Conservation (phyloP, 1,140 invertebrate genomes). For the Tribolium madens region DNA sequence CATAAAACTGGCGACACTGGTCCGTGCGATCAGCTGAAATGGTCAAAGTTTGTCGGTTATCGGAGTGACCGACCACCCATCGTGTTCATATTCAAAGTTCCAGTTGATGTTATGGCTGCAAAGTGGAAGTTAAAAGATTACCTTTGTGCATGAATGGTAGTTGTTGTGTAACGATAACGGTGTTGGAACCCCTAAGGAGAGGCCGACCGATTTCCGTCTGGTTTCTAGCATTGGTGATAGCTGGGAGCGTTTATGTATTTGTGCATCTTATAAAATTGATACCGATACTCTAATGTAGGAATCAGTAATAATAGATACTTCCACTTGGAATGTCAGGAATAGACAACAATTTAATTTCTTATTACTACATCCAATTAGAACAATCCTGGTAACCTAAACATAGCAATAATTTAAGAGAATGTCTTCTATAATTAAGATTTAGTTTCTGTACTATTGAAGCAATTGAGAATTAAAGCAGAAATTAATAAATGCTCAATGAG, state of each 20-base stretch:
- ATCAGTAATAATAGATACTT: background rate
- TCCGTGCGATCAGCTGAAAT: constrained; percentile 13
- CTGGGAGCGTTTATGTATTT: constrained; percentile 10
- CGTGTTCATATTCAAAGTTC: constrained; percentile 29
- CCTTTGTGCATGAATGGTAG: constrained; percentile 26
- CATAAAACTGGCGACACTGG: constrained; percentile 8
- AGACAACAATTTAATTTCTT: background rate
- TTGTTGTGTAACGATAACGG: constrained; percentile 37
- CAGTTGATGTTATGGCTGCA: constrained; percentile 17
- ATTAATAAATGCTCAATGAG: no score
- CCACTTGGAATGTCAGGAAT: background rate
- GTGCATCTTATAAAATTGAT: constrained; percentile 20
- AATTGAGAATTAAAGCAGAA: no score
- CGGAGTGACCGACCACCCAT: constrained; percentile 28
- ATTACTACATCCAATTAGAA: background rate
- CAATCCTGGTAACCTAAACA: background rate
- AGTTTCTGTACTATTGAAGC: no score
- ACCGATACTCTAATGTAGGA: background rate
- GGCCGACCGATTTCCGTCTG: constrained; percentile 30
- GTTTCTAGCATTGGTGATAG: constrained; percentile 29
- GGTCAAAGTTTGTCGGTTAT: constrained; percentile 27
- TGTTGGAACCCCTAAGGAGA: constrained; percentile 31
- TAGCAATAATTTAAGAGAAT: no score
- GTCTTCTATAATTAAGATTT: no score
- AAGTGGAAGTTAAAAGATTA: constrained; percentile 34